Evolutionary conservation across 1,140 invertebrate species (phyloP).

Genomic region (Palaemon carinicauda): DNA sequence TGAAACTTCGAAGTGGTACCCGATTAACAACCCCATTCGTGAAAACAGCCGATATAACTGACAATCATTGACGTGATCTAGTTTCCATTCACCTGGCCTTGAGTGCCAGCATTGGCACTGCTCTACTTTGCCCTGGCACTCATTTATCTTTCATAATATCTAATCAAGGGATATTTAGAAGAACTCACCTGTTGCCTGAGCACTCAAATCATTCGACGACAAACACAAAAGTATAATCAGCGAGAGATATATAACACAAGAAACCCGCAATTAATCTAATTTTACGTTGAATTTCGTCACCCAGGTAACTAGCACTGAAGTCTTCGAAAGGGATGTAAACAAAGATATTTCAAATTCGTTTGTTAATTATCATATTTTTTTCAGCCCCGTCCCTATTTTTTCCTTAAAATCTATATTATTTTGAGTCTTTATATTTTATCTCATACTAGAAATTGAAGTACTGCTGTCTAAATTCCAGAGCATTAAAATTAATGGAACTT

Average conservation of each 20-base stretch:
- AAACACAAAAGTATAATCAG: neutral
- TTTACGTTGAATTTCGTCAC: neutral
- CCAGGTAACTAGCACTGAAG: neutral
- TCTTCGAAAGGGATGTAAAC: conserved; percentile 31
- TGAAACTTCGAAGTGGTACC: neutral
- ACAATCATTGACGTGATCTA: neutral
- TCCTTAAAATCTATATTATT: neutral
- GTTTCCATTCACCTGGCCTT: conserved; percentile 45
- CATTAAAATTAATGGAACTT: conserved; percentile 23
- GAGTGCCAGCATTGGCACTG: neutral
- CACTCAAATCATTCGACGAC: conserved; percentile 34
- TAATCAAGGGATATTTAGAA: neutral
- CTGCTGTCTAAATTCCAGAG: neutral
- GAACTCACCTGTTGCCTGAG: conserved; percentile 13
- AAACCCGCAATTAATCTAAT: conserved; percentile 13
- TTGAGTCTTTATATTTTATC: neutral
- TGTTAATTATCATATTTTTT: neutral
- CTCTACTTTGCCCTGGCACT: conserved; percentile 12
- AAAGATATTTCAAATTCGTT: neutral
- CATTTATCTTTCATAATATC: neutral
- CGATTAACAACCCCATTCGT: neutral
- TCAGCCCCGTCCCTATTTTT: neutral
- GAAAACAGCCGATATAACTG: too few species aligned
- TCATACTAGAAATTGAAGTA: too few species aligned
- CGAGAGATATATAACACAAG: neutral